Percentiles rank a stretch among this genome's conserved stretches.
Evolutionary conservation across 2,888 invertebrate genomes (phyloP).

Genomic region (Epinotia nisella): DNA sequence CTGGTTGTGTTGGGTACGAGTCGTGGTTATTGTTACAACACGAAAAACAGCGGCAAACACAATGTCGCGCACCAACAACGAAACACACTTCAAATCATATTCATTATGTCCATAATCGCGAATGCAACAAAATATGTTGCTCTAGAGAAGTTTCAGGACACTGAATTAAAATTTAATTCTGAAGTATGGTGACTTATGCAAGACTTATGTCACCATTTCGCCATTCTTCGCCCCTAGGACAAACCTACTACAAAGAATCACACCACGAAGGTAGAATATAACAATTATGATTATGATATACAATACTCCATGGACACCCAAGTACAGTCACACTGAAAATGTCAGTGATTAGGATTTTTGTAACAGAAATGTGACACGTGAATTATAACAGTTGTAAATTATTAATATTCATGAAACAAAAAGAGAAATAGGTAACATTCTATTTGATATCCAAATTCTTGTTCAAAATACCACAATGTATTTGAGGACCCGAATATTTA

Average conservation of each 20-base stretch:
- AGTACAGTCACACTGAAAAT: slow-evolving; percentile 2
- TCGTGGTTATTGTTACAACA: background rate
- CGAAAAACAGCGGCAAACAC: background rate
- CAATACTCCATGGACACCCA: background rate
- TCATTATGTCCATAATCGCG: background rate
- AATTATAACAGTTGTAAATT: background rate
- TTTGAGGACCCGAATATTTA: slow-evolving; percentile 51
- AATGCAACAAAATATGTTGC: background rate
- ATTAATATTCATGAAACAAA: slow-evolving; percentile 1
- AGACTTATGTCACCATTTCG: background rate
- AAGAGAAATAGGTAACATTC: slow-evolving; percentile 1
- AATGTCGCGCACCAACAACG: too few species aligned
- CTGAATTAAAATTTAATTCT: too few species aligned
- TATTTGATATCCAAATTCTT: slow-evolving; percentile 31
- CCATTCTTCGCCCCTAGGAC: background rate
- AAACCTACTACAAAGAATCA: too few species aligned
- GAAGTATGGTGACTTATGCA: too few species aligned
- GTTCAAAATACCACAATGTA: slow-evolving; percentile 51
- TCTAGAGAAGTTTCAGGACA: background rate
- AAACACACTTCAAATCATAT: too few species aligned
- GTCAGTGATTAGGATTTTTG: background rate
- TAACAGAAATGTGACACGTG: slow-evolving; percentile 11
- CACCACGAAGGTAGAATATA: too few species aligned
- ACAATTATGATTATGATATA: background rate
- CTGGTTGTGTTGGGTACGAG: background rate